Base-by-base conservation (phyloP, 2,797 vertebrate genomes). In the Hydrocynus forskahlii region DNA sequence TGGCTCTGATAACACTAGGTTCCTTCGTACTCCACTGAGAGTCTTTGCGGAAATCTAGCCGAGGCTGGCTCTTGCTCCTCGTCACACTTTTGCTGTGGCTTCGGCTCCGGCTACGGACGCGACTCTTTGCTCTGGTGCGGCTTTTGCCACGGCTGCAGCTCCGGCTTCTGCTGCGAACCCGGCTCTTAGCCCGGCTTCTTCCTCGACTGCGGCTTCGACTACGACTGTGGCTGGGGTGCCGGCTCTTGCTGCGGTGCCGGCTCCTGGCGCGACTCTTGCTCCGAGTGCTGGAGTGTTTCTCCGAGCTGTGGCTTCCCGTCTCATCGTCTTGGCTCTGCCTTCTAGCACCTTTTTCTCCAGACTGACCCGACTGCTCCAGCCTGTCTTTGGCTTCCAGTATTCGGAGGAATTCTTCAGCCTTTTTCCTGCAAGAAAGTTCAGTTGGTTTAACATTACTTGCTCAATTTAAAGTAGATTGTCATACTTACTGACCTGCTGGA, bases 311-410 rank as follows among this genome's bases (percentile, higher is more conserved):
- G 88, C 4, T 92, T 86, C 78, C 87, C 71, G 21, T 88, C 89
- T 79, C 85, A 83, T 66, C 94, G 93, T 57, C 93, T 88, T 75
- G 92, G 91, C 1, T 96, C 94, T 78, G 93, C 75, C 59, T 93
- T 92, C 87, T 95, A 91, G 76, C 89, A 91, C 85, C 93, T 94
- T 73, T 94, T 90, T 86, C 95, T 93, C 88, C 95, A 90, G 82
- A 92, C 90, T 86, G 95, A 92, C 88, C 94, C 89, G 82, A 92
- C 89, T 0, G 93, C 89, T 80, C 90, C 88, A 92, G 75, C 0
- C 74, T 50, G 14, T 85, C 80, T 64, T 70, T 75, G 2, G 82
- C 66, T 66, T 82, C 82, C 54, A 87, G 80, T 21, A 85, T 84
- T 45, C 86, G 38, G 45, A 87, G 80, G 88, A 84, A 91, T 88